Evolutionary conservation across 2,888 invertebrate genomes (phyloP), one percentile per base, ranked within the genome.

Genomic region (Pimpla rufipes): DNA sequence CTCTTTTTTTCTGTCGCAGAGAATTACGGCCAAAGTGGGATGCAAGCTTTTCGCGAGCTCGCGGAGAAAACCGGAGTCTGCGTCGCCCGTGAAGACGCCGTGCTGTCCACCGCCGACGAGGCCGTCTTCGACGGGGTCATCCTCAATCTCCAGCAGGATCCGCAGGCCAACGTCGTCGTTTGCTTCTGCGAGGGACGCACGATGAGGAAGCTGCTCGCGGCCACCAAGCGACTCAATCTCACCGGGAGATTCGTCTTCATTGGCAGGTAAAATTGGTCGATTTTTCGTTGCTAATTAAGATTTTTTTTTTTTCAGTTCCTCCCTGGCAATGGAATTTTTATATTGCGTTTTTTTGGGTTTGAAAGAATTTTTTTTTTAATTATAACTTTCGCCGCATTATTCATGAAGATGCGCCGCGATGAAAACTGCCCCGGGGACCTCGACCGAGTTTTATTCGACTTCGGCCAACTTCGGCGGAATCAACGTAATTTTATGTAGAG

Each of bases 141-240:
- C 50, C 89, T 92, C 59, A 95, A 94, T 88, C 93, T 96, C 42
- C 93, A 94, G 84, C 94, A 94, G 86, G 95, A 95, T 89, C 90
- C 93, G 78, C 93, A 94, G 86, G 94, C 96, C 79, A 91, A 94
- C 50, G 96, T 96, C 8, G 95, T 96, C 73, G 95, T 97, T 18
- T 97, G 97, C 92, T 97, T 97, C 94, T 97, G 97, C 93, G 96
- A 97, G 92, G 97, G 97, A 1, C 94, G 95, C 91, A 96, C 97
- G 0, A 95, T 97, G 82, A 93, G 95, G 76, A 95, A 95, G 16
- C 93, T 97, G 52, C 94, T 96, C 85, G 94, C 94, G 83, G 96
- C 96, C 5, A 94, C 95, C 6, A 93, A 94, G 85, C 93, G 95
- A 47, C 93, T 95, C 57, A 95, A 95, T 86, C 93, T 95, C 79